Evolutionary conservation across 2,113 vertebrate genomes (phyloP), one percentile per base, ranked within the genome.

Genomic region (Neotoma lepida): DNA sequence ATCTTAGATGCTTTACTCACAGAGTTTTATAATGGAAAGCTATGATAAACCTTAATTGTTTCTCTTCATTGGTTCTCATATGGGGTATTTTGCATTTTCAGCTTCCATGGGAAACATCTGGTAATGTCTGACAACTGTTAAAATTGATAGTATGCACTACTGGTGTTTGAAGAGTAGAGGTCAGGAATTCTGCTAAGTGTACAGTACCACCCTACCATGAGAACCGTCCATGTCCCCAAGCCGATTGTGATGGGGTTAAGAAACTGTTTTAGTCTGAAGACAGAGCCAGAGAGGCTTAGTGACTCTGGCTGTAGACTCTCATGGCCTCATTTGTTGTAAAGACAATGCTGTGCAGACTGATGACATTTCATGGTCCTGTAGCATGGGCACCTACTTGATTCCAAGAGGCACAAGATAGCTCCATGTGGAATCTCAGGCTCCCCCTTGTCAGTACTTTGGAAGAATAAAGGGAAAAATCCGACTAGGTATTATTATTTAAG

Each of bases 1-100:
- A 26, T 74, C 22, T 51, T 0, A 24, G 39, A 74, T 58, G 14
- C 6, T 81, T 7, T 58, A 49, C 24, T 64, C 17, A 6, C 6
- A 66, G 66, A 92, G 41, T 81, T 66, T 92, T 33, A 66, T 4
- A 66, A 66, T 66, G 28, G 30, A 90, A 89, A 95, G 4, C 20
- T 81, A 28, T 54, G 4, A 18, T 58, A 84, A 64, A 70, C 64
- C 81, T 73, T 49, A 71, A 68, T 78, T 28, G 2, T 58, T 94
- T 89, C 86, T 68, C 33, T 92, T 94, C 76, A 93, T 73, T 89
- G 35, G 56, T 49, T 84, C 73, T 93, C 66, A 64, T 33, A 35
- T 94, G 12, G 18, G 15, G 4, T 2, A 54, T 61, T 78, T 70
- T 39, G 30, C 41, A 15, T 91, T 33, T 51, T 22, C 0, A 1